These are phyloP conservation scores for Mechanitis mazaeus DNA, from an alignment of 2,888 invertebrate genomes.

Conservation along the genomic window DNA sequence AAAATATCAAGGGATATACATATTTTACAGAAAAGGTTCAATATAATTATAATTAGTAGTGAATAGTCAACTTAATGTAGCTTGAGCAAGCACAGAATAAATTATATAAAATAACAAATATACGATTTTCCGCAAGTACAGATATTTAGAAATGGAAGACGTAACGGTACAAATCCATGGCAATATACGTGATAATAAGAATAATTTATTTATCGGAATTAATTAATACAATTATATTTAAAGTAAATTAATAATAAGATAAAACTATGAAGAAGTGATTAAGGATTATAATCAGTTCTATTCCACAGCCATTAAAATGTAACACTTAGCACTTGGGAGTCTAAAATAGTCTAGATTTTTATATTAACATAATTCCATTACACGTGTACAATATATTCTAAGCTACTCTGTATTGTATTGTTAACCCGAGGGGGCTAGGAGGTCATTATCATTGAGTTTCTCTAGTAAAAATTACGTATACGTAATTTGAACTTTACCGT, in stretches of 20 bases:
- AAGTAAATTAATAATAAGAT: constrained; percentile 44
- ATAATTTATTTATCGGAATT: constrained; percentile 35
- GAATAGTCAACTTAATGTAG: constrained; percentile 48
- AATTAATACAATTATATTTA: constrained; percentile 41
- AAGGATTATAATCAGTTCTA: constrained; percentile 68
- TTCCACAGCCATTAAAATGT: constrained; percentile 73
- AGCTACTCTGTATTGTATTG: constrained; percentile 16
- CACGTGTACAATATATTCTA: constrained; percentile 32
- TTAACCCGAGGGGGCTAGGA: constrained; percentile 24
- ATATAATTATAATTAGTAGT: constrained; percentile 33
- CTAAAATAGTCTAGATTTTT: constrained; percentile 46
- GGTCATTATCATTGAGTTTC: constrained; percentile 25
- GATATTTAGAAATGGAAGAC: constrained; percentile 71
- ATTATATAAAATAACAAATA: constrained; percentile 48
- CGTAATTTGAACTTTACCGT: constrained; percentile 44
- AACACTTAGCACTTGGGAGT: constrained; percentile 68
- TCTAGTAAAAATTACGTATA: constrained; percentile 44
- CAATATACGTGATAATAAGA: constrained; percentile 50
- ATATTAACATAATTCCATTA: constrained; percentile 35
- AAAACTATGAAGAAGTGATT: constrained; percentile 53
- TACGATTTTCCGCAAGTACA: constrained; percentile 44
- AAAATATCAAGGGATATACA: constrained; percentile 19
- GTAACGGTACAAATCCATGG: constrained; percentile 64
- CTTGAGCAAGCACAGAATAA: constrained; percentile 63
- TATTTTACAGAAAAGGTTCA: constrained; percentile 10